Base-by-base conservation (phyloP, 2,888 invertebrate species). In the Drosophila aldrichi region DNA sequence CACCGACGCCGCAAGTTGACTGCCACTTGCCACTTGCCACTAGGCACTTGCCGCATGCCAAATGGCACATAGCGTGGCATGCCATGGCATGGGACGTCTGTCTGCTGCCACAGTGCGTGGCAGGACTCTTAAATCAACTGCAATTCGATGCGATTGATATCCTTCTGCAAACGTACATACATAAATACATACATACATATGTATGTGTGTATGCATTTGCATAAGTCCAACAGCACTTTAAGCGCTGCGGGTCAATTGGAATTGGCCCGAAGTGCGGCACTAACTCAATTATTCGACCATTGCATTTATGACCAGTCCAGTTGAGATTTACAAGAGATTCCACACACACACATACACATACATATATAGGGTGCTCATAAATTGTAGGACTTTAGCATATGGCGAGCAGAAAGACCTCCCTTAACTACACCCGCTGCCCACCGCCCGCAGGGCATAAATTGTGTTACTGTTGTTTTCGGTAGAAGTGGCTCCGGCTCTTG, bases 221-320 rank as follows among this genome's bases (percentile, higher is more conserved):
- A 77, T 74, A 62, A 29, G 63, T 32, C 48, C 38, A 52, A 41
- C 10, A 49, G 46, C 52, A 58, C 82, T 87, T 84, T 82, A 84
- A 84, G 59, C 65, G 62, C 76, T 69, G 69, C 34, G 7, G 74
- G 82, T 49, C 71, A 70, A 36, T 46, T 41, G 52, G 55, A 70
- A 57, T 67, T 63, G 49, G 58, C 61, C 69, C 32, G 49, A 36
- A 68, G 70, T 65, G 38, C 25, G 43, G 69, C 64, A 69, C 70
- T 81, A 86, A 86, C 88, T 86, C 80, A 88, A 84, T 86, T 86
- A 86, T 86, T 77, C 63, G 84, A 70, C 84, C 73, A 82, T 88
- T 80, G 77, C 74, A 80, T 73, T 82, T 38, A 38, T 55, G 63
- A 32, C 6, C 49, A 41, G 60, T 48, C n/a, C 43, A 69, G 70